Conservation (phyloP, 2,888 invertebrate genomes). For the Eupithecia inturbata region DNA sequence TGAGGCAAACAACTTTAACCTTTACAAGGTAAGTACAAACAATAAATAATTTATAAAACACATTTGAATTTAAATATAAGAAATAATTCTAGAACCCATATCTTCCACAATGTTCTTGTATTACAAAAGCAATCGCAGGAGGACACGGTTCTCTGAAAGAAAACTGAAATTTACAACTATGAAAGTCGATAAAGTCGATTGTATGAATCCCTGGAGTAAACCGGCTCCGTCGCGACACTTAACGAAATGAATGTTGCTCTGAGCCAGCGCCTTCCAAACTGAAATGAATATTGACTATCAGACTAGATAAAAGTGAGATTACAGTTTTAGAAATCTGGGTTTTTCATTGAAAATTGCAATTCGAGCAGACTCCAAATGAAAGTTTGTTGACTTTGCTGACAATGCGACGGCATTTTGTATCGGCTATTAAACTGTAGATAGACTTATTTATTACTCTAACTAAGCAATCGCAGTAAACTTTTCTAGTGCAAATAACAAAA, state of each 20-base stretch:
- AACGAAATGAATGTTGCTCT: constrained; percentile 58
- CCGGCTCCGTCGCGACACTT: constrained; percentile 53
- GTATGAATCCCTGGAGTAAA: constrained; percentile 58
- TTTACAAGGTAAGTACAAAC: neutral
- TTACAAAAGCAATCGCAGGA: constrained; percentile 40
- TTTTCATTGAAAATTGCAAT: constrained; percentile 7
- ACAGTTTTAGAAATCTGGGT: constrained; percentile 6
- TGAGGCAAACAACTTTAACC: neutral
- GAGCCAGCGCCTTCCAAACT: constrained; percentile 52
- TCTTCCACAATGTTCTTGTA: constrained; percentile 28
- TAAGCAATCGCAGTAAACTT: neutral
- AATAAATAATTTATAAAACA: constrained; percentile 21
- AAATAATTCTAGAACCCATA: constrained; percentile 18
- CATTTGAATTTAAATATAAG: constrained; percentile 13
- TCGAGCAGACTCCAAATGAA: neutral
- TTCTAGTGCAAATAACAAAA: neutral
- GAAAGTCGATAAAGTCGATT: constrained; percentile 59
- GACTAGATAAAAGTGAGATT: constrained; percentile 17
- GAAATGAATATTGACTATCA: constrained; percentile 47
- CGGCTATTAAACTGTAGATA: neutral
- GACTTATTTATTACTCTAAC: neutral
- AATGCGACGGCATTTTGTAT: neutral
- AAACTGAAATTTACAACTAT: constrained; percentile 60
- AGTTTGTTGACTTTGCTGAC: constrained; percentile 10
- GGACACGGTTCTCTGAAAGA: constrained; percentile 46